A percentile compares a stretch with the other conserved stretches of the same genome.
Conservation (phyloP, 2,113 vertebrate genomes). For the Pristiophorus japonicus region DNA sequence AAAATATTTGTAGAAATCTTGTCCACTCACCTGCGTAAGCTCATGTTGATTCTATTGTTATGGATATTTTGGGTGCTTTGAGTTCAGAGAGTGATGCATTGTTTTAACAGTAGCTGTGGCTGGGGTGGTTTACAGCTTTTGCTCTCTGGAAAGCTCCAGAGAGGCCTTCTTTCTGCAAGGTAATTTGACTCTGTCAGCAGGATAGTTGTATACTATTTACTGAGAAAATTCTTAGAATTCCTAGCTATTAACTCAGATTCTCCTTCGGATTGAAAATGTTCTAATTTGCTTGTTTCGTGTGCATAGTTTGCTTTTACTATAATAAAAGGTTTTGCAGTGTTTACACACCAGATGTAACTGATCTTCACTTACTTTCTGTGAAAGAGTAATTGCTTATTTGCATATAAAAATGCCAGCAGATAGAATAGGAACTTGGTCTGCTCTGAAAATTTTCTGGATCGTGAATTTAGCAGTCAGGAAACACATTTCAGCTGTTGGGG, state of each 20-base stretch:
- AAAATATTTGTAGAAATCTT: slow-evolving; percentile 8
- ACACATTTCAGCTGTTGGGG: slow-evolving; percentile 29
- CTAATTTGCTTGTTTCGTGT: background rate
- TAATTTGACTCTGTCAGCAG: slow-evolving; percentile 38
- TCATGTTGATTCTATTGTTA: background rate
- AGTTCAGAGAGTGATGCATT: slow-evolving; percentile 8
- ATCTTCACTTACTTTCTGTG: background rate
- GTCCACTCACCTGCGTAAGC: background rate
- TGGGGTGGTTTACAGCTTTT: slow-evolving; percentile 33
- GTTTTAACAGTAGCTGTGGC: background rate
- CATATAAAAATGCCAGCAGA: background rate
- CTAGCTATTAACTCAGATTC: slow-evolving; percentile 15
- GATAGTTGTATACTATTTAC: slow-evolving; percentile 34
- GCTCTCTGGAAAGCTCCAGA: slow-evolving; percentile 29
- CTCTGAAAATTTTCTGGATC: background rate
- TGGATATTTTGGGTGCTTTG: slow-evolving; percentile 7
- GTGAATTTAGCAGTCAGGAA: slow-evolving; percentile 18
- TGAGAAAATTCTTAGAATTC: slow-evolving; percentile 31
- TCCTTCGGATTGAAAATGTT: background rate
- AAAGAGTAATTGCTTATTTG: background rate
- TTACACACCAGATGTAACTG: background rate
- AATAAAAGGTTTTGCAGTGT: background rate
- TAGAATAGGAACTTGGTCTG: background rate
- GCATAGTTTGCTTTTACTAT: no score
- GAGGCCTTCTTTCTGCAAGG: slow-evolving; percentile 14